Evolutionary conservation across 1,140 invertebrate genomes (phyloP), one percentile per base, ranked within the genome.

Genomic region (Xylocopa sonorina): DNA sequence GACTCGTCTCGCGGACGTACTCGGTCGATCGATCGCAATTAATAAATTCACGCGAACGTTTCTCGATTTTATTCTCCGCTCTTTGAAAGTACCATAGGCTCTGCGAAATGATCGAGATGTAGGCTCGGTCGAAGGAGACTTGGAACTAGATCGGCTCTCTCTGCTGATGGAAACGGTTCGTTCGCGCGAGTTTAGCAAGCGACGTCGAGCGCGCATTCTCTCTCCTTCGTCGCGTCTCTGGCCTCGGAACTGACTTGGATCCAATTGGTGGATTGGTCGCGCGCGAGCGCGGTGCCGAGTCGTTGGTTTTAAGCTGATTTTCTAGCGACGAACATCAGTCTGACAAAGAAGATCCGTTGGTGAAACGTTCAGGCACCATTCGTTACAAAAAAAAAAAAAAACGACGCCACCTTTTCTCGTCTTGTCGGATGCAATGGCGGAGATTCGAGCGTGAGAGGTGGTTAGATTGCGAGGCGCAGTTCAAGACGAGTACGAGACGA

Each of bases 321-420:
- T n/a, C n/a, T n/a, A 58, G 21, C 24, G 38, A 46, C 53, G 72
- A 81, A 43, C 43, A 63, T 82, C 82, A 68, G 67, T 78, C 73
- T 57, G 67, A 55, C 51, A 16, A 34, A 67, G 43, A 81, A 81
- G 72, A 66, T 60, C 81, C 66, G 67, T 83, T 67, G 62, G 21
- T 62, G 34, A 72, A 78, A 83, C 82, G 60, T 51, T 68, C 55
- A 67, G 73, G 79, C 66, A 82, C 62, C 62, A 67, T 73, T 78
- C 53, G 41, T 80, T 66, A 57, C 24, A 71, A 55, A 50, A 81
- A 55, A n/a, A n/a, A n/a, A n/a, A n/a, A n/a, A n/a, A n/a, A n/a
- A n/a, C n/a, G n/a, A 50, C 43, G 21, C 3, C 41, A 18, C 60
- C 41, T 27, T 24, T 10, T 7, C 38, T 12, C 24, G n/a, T n/a